phyloP scores from a whole-genome alignment of 2,888 invertebrate species.

The Zhuqinia jingwanae region DNA sequence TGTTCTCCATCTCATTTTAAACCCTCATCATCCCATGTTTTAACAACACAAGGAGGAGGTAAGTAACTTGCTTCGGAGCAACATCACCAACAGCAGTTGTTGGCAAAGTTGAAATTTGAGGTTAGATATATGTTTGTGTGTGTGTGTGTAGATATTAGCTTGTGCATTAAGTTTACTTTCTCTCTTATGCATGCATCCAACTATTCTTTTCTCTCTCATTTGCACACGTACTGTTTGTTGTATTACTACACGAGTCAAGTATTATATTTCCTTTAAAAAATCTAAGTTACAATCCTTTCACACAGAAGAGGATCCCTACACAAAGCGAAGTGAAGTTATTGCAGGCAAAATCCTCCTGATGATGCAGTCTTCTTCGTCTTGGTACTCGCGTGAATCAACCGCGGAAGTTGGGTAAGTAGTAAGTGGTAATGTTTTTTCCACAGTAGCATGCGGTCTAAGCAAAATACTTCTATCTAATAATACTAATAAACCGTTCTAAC shows the following conservation, averaged over 20 bases:
- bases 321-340: background rate
- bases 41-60: background rate
- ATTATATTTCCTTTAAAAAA: constrained; percentile 29
- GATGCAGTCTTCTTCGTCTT: constrained; percentile 17
- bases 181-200: background rate
- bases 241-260: background rate
- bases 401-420: constrained; percentile 50
- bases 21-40: constrained; percentile 44
- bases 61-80: background rate
- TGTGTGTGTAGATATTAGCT: background rate
- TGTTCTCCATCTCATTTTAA: constrained; percentile 58
- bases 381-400: constrained; percentile 59
- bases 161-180: constrained; percentile 41
- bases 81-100: constrained; percentile 15
- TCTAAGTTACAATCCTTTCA: background rate
- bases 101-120: constrained; percentile 62
- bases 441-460: no score
- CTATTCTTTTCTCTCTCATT: background rate
- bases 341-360: background rate
- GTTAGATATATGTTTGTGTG: constrained; percentile 44
- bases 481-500: no score
- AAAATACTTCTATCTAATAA: no score
- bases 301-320: background rate
- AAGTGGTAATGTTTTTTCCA: no score
- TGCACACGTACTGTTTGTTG: background rate